Base-by-base conservation (phyloP, 2,888 invertebrate species). In the Pristionchus arcanus region DNA sequence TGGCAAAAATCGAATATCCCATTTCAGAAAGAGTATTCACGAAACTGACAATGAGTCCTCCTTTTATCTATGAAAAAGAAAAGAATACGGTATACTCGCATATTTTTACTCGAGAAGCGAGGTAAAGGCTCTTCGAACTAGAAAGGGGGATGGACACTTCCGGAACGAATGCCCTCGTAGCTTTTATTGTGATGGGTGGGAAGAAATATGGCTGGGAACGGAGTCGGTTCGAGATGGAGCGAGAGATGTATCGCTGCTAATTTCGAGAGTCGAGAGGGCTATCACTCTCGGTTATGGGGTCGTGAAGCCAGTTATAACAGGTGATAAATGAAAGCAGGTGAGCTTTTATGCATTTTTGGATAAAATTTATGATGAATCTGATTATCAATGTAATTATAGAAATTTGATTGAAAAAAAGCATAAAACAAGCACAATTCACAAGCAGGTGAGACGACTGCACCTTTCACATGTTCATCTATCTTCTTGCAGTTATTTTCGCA, bases 111-210 rank as follows among this genome's bases (percentile, higher is more conserved):
- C 5, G 2, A 28, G 28, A 68, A 68, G 28, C 11, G 28, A 28
- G 68, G 71, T n/a, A 19, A 34, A 34, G 11, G 19, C 15, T 37
- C 37, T 16, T 21, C 13, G 74, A 37, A 74, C 21, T 19, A 74
- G 34, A 15, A 11, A 21, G 34, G n/a, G n/a, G 31, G 31, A 37
- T 25, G 74, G 21, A 37, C 74, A 37, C 37, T 74, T 74, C 74
- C 74, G 74, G 74, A 31, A 63, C n/a, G 25, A n/a, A 16, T 37
- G 31, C 63, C 74, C 74, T 31, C 37, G 21, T 74, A 7, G 34
- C 37, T 21, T 74, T 74, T 74, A 74, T 37, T 74, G 74, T 74
- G 74, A 74, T 74, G n/a, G 74, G 74, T 74, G 74, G 74, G 74
- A 74, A 74, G 74, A 74, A 37, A 37, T 37, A 74, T 74, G 34